Conservation (phyloP, 2,888 invertebrate species). For the Schrankia costaestrigalis region DNA sequence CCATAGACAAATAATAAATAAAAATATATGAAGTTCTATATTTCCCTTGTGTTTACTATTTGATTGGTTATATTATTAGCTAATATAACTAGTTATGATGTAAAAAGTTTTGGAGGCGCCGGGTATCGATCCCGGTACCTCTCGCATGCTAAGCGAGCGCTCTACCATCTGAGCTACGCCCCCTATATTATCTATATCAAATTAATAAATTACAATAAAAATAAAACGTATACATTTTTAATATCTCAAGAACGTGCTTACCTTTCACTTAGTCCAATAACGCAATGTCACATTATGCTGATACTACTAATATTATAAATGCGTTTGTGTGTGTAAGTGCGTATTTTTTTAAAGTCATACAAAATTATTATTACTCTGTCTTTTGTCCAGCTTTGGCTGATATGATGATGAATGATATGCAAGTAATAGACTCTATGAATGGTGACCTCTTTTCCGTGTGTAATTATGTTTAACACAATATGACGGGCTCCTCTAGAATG, state of each 20-base stretch:
- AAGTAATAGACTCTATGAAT: too few relatives aligned
- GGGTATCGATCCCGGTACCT: conserved; percentile 82
- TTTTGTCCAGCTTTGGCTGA: too few relatives aligned
- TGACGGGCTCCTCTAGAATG: too few relatives aligned
- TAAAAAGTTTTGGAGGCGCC: conserved; percentile 62
- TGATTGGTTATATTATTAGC: neutral
- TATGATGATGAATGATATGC: too few relatives aligned
- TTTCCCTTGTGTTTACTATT: neutral
- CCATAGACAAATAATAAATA: too few relatives aligned
- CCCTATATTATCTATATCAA: conserved; percentile 33
- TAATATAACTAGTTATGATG: neutral
- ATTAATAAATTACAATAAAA: conserved; percentile 2
- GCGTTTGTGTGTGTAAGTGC: too few relatives aligned
- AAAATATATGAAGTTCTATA: too few relatives aligned
- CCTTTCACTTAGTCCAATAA: conserved; percentile 23
- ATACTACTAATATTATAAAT: too few relatives aligned
- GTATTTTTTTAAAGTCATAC: too few relatives aligned
- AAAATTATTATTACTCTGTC: too few relatives aligned
- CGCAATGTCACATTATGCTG: conserved; percentile 15
- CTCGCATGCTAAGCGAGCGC: conserved; percentile 82
- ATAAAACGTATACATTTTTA: conserved; percentile 11
- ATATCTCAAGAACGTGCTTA: conserved; percentile 12
- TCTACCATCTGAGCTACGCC: conserved; percentile 82
- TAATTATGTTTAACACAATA: too few relatives aligned
- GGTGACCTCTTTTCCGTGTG: too few relatives aligned